Evolutionary conservation across 2,888 invertebrate species (phyloP).

Genomic region (Nemapogon koenigi): DNA sequence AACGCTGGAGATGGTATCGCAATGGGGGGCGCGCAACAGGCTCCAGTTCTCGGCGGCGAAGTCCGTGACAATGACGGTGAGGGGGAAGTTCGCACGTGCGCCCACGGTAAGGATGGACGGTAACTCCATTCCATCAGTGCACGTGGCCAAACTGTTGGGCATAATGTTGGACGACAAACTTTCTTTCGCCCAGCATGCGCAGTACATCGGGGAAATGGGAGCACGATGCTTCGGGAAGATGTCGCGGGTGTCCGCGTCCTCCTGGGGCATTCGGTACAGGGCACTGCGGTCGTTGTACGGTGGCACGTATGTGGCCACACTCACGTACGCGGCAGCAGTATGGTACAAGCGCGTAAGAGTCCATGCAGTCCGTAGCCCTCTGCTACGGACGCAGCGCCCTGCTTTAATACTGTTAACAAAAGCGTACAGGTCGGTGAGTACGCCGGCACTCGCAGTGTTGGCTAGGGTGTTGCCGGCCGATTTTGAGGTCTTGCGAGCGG

Average conservation of each 20-base stretch:
- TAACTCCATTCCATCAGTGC: not conserved
- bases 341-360: not conserved
- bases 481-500: not conserved
- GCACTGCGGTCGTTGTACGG: too few species aligned
- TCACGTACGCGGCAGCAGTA: not conserved
- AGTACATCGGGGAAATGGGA: constrained; percentile 15
- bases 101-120: not conserved
- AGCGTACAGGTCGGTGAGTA: not conserved
- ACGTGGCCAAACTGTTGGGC: constrained; percentile 12
- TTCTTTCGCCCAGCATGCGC: constrained; percentile 15
- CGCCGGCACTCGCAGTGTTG: not conserved
- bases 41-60: constrained; percentile 18
- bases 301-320: not conserved
- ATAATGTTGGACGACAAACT: constrained; percentile 16
- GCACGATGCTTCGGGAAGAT: constrained; percentile 14
- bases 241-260: too few species aligned
- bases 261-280: too few species aligned
- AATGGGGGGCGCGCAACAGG: constrained; percentile 17
- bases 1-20: constrained; percentile 8
- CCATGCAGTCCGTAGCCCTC: not conserved
- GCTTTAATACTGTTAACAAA: too few species aligned
- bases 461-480: not conserved
- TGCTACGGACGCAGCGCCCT: not conserved
- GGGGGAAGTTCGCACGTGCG: constrained; percentile 6
- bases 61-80: constrained; percentile 15